phyloP scores from a whole-genome alignment of 2,888 invertebrate species.

The Parnassius glacialis region DNA sequence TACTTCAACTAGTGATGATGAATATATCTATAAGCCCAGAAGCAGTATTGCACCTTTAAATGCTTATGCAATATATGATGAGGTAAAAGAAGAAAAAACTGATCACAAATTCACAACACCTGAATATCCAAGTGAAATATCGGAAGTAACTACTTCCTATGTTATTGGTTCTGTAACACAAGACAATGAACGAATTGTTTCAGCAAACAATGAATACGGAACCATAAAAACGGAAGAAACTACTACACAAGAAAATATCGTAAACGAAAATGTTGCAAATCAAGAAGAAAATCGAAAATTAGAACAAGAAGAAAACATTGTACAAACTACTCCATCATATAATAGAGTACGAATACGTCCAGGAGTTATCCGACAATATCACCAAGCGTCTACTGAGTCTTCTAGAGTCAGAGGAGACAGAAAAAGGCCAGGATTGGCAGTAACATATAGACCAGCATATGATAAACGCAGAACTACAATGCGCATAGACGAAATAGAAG shows the following conservation, averaged over 20 bases:
- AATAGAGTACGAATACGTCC: conserved; percentile 69
- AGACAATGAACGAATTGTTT: conserved; percentile 46
- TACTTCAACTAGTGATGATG: conserved; percentile 47
- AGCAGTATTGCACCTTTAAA: conserved; percentile 53
- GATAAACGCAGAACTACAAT: conserved; percentile 73
- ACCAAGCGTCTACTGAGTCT: conserved; percentile 63
- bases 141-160: conserved; percentile 47
- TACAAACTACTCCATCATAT: conserved; percentile 71
- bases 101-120: conserved; percentile 50
- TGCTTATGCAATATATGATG: conserved; percentile 45
- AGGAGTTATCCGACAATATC: conserved; percentile 65
- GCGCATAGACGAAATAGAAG: conserved; percentile 77
- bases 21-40: conserved; percentile 50
- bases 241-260: conserved; percentile 34
- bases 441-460: conserved; percentile 73
- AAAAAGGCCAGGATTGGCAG: conserved; percentile 42
- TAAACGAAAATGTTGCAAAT: conserved; percentile 40
- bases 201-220: conserved; percentile 46
- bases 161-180: conserved; percentile 45
- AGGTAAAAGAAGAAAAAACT: conserved; percentile 50
- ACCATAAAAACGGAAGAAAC: conserved; percentile 40
- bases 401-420: conserved; percentile 55
- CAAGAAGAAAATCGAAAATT: conserved; percentile 41
- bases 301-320: conserved; percentile 55
- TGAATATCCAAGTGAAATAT: conserved; percentile 41